These are phyloP conservation scores for Botrylloides violaceus DNA, from an alignment of 23 tunicate species.

Conservation along the genomic window DNA sequence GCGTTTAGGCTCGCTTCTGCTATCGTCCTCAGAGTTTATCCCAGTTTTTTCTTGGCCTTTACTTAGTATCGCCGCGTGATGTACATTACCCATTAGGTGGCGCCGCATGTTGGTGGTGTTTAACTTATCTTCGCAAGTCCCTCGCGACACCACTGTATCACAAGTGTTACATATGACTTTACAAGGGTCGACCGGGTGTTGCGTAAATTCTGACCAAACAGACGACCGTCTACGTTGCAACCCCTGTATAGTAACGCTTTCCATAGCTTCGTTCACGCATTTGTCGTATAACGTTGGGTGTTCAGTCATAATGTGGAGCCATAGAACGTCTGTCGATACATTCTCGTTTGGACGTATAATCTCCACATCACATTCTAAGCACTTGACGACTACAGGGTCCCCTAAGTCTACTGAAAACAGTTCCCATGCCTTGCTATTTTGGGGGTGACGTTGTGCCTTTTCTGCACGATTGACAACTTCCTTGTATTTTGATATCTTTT, in stretches of 20 bases:
- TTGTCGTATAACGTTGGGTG: constrained; percentile 5
- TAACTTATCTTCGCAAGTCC: not conserved
- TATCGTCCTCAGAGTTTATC: not conserved
- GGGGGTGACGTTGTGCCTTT: not conserved
- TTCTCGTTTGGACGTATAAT: not conserved
- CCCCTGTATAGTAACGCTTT: not conserved
- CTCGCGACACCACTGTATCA: constrained; percentile 16
- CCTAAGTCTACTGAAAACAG: not conserved
- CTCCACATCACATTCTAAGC: not conserved
- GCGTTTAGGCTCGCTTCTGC: not conserved
- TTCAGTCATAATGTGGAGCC: constrained; percentile 9
- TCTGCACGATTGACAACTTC: constrained; percentile 6
- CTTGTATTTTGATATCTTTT: not conserved
- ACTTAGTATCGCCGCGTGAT: not conserved
- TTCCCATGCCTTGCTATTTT: not conserved
- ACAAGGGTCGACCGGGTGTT: constrained; percentile 11
- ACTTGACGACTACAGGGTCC: not conserved
- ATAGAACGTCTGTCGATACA: not conserved
- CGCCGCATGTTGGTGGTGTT: constrained; percentile 18
- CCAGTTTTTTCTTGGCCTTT: not conserved
- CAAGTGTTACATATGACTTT: constrained; percentile 13
- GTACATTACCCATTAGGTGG: not conserved
- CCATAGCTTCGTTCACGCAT: constrained; percentile 9
- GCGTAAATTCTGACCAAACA: constrained; percentile 15
- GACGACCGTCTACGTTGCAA: not conserved